Conservation (phyloP, 2,888 invertebrate genomes). For the Sericinus montela region DNA sequence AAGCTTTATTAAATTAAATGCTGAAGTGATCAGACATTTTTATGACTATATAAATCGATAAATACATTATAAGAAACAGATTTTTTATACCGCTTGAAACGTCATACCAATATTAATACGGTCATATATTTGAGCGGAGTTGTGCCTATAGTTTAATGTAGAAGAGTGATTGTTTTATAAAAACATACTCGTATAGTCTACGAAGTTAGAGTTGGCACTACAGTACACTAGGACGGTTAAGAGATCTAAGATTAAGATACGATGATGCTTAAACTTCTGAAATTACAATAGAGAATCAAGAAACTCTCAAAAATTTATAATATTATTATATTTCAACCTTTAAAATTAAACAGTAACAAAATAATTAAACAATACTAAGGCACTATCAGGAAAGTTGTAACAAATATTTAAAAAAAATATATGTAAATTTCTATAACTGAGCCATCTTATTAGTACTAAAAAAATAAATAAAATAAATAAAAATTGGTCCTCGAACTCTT, state of each 20-base stretch:
- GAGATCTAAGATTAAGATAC: neutral
- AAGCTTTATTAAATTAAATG: too few relatives aligned
- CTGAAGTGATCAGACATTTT: too few relatives aligned
- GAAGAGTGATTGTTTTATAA: neutral
- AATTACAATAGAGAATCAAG: neutral
- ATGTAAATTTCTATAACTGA: too few relatives aligned
- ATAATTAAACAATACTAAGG: slow-evolving; percentile 34
- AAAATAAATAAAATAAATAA: slow-evolving; percentile 19
- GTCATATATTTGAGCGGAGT: too few relatives aligned
- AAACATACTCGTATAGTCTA: slow-evolving; percentile 10
- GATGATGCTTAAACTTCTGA: slow-evolving; percentile 13
- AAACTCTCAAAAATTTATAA: slow-evolving; percentile 18
- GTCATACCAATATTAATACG: too few relatives aligned
- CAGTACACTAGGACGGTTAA: slow-evolving; percentile 37
- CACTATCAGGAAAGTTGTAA: slow-evolving; percentile 33
- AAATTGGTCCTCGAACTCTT: slow-evolving; percentile 30
- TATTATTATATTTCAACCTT: slow-evolving; percentile 6
- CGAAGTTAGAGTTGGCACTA: slow-evolving; percentile 38
- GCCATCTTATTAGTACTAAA: neutral
- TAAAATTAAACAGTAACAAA: slow-evolving; percentile 19
- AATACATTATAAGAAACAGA: too few relatives aligned
- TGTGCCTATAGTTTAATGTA: too few relatives aligned
- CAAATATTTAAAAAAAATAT: slow-evolving; percentile 8
- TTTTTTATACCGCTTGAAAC: too few relatives aligned
- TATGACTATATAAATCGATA: too few relatives aligned